Conservation (phyloP, 2,888 invertebrate genomes). For the Rotaria magnacalcarata region DNA sequence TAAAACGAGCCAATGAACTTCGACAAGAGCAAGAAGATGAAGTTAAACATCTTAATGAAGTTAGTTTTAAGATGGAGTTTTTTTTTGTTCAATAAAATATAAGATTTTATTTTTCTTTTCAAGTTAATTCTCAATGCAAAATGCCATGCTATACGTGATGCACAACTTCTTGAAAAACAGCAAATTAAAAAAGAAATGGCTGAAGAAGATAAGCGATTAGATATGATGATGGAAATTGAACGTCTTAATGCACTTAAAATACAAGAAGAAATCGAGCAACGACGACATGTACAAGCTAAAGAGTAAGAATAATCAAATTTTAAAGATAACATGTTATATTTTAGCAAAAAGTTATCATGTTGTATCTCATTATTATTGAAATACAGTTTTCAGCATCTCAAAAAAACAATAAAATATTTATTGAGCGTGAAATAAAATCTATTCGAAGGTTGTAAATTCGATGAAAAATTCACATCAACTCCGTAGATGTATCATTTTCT, state of each 20-base stretch:
- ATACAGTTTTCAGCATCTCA: too few relatives aligned
- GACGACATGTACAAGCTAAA: constrained; percentile 53
- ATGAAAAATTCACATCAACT: too few relatives aligned
- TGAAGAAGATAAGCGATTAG: constrained; percentile 56
- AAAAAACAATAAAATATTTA: too few relatives aligned
- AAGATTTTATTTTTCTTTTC: constrained; percentile 39
- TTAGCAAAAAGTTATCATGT: too few relatives aligned
- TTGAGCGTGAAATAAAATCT: too few relatives aligned
- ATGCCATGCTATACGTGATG: constrained; percentile 59
- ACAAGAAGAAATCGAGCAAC: constrained; percentile 58
- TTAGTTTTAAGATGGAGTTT: constrained; percentile 46
- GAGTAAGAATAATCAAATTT: constrained; percentile 10
- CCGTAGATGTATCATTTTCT: too few relatives aligned
- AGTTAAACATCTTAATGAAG: constrained; percentile 59
- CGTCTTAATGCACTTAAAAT: constrained; percentile 56
- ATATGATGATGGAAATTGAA: constrained; percentile 60
- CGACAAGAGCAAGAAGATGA: constrained; percentile 60
- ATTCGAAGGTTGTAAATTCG: too few relatives aligned
- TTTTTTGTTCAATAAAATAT: neutral
- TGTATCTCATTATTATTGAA: too few relatives aligned
- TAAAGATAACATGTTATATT: too few relatives aligned
- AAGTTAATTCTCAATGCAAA: constrained; percentile 59
- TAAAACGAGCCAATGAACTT: constrained; percentile 56
- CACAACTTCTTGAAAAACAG: constrained; percentile 58
- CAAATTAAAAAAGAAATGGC: constrained; percentile 55